Conservation (phyloP, 2,888 invertebrate genomes). For the Metellina segmentata region DNA sequence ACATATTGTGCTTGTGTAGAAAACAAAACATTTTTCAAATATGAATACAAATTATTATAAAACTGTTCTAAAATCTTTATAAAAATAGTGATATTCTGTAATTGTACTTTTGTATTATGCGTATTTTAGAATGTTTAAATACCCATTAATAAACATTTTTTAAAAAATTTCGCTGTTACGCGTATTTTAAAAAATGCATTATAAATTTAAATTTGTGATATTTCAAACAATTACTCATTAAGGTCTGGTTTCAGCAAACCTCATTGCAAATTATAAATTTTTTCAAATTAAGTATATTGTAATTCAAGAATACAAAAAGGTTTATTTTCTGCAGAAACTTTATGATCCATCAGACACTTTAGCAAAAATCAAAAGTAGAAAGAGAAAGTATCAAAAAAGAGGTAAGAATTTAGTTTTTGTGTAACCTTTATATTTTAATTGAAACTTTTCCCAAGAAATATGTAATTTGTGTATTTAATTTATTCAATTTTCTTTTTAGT, state of each 20-base stretch:
- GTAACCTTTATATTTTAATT: neutral
- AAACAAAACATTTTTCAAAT: no score
- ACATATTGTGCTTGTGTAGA: no score
- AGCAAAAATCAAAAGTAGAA: conserved; percentile 59
- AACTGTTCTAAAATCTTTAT: no score
- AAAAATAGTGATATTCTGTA: no score
- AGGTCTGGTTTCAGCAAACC: neutral
- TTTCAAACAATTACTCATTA: neutral
- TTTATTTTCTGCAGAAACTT: conserved; percentile 7
- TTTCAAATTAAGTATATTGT: neutral
- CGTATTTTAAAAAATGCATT: no score
- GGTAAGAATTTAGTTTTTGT: conserved; percentile 3
- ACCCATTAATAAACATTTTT: no score
- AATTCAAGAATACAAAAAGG: neutral
- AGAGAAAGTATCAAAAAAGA: conserved; percentile 56
- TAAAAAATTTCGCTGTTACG: no score
- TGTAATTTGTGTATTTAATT: neutral
- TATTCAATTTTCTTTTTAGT: conserved; percentile 60
- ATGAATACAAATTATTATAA: no score
- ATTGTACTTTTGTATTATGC: no score
- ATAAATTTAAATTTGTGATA: neutral
- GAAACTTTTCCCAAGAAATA: neutral
- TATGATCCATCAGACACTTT: conserved; percentile 59
- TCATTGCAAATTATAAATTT: neutral
- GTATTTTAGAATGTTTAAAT: no score